Evolutionary conservation across 2,113 vertebrate species (phyloP), one percentile per base, ranked within the genome.

Genomic region (Glaucidium brasilianum): DNA sequence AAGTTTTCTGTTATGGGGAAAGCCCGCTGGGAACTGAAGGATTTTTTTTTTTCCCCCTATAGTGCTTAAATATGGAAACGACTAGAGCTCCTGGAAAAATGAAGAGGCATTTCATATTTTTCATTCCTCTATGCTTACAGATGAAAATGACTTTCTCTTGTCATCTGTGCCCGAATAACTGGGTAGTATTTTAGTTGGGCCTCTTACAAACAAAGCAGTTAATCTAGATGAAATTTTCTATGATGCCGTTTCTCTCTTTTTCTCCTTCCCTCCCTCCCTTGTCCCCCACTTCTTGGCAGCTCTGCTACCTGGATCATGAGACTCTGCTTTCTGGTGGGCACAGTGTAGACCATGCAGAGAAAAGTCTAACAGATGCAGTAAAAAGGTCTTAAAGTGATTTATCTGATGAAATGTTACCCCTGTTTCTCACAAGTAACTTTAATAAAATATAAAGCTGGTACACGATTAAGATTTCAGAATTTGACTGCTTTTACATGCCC

Each of bases 341-440:
- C 6, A 14, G 11, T 2, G n/a, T 2, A 34, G 50, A 75, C 35
- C 9, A 1, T 0, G 6, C 7, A 35, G 43, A 27, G 37, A 18
- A 56, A 49, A 26, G 34, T 20, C 34, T 34, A 32, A 21, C 6
- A 50, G 53, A 50, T 19, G 37, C 19, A 62, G 11, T 6, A 67
- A 37, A 37, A 78, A 77, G 2, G 3, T 64, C 68, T 74, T 62
- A 17, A 53, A 74, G 29, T 18, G 22, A 6, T 64, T 79, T 91
- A 23, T 50, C 21, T 74, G 25, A 30, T 60, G 27, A 78, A 77
- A 47, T 12, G 30, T 32, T 79, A 23, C 35, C 27, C 78, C 27
- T 34, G 10, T 64, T 78, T 58, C 39, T 34, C 32, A 58, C 15
- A 21, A 23, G 12, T 63, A 20, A 5, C 11, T 56, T 91, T 20